A percentile compares a stretch with the other conserved stretches of the same genome.
These are phyloP conservation scores for Myiagra hebetior DNA, from an alignment of 2,113 vertebrate species.

Conservation along the genomic window DNA sequence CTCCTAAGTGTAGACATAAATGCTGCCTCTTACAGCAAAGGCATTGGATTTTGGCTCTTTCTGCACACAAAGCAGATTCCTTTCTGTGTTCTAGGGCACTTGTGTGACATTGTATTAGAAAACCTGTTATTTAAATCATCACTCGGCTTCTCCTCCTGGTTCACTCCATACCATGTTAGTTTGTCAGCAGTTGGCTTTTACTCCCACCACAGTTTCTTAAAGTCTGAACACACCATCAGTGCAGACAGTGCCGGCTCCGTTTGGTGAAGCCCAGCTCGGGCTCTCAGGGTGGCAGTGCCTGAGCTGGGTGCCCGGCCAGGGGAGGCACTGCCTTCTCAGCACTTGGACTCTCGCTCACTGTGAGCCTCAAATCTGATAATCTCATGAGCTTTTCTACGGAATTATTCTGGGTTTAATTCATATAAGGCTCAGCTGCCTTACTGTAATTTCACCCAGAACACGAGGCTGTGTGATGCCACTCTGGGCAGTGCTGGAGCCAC, in stretches of 20 bases:
- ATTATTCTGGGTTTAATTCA: not conserved
- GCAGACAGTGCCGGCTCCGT: rapidly evolving
- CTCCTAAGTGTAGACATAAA: not conserved
- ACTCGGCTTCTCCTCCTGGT: not conserved
- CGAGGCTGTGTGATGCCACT: rapidly evolving
- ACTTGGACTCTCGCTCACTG: rapidly evolving
- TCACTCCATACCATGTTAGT: not conserved
- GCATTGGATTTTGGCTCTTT: not conserved
- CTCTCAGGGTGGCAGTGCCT: rapidly evolving
- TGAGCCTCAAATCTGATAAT: not conserved
- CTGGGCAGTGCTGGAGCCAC: rapidly evolving
- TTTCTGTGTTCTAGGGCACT: not conserved
- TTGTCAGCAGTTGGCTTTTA: not conserved
- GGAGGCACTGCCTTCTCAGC: not conserved
- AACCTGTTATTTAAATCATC: not conserved
- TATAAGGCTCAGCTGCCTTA: not conserved
- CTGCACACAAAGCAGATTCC: not conserved
- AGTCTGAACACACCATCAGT: rapidly evolving
- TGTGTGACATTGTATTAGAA: not conserved
- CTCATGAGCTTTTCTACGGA: not conserved
- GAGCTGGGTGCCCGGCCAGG: rapidly evolving
- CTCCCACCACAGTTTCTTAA: not conserved
- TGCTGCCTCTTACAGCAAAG: not conserved
- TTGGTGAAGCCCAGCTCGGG: rapidly evolving
- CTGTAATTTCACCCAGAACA: not conserved